phyloP scores from a whole-genome alignment of 2,113 vertebrate genomes.

The Hemicordylus capensis region DNA sequence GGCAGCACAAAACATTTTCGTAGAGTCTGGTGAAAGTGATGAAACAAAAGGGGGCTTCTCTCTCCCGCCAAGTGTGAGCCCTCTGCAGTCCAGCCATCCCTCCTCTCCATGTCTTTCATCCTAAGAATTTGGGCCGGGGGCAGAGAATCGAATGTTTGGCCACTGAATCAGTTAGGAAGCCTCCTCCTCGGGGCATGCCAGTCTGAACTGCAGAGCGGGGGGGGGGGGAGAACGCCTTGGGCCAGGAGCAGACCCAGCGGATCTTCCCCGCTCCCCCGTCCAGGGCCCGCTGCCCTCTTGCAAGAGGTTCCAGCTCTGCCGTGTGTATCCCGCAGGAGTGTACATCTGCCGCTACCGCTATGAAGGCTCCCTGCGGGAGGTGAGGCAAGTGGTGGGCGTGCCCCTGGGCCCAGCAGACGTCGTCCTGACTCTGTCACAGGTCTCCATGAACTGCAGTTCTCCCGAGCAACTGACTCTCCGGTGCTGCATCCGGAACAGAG shows the following conservation, averaged over 20 bases:
- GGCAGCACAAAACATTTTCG: neutral
- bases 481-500: constrained; percentile 56
- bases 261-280: neutral
- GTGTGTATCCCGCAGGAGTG: constrained; percentile 47
- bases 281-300: no score
- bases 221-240: no score
- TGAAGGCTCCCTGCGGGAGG: constrained; percentile 27
- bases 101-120: no score
- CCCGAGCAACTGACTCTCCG: constrained; percentile 41
- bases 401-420: constrained; percentile 42
- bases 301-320: no score
- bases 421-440: constrained; percentile 11
- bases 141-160: neutral
- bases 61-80: no score
- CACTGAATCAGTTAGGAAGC: neutral
- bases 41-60: neutral
- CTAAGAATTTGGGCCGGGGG: neutral
- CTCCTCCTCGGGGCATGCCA: no score
- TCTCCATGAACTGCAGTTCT: constrained; percentile 42
- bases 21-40: neutral
- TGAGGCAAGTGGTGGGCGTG: constrained; percentile 31
- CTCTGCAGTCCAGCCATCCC: no score
- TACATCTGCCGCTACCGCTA: constrained; percentile 53
- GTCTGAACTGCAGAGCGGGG: no score
- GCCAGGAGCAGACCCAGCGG: no score